Evolutionary conservation across 1,140 invertebrate species (phyloP), one percentile per base, ranked within the genome.

Genomic region (Zaprionus nigranus): DNA sequence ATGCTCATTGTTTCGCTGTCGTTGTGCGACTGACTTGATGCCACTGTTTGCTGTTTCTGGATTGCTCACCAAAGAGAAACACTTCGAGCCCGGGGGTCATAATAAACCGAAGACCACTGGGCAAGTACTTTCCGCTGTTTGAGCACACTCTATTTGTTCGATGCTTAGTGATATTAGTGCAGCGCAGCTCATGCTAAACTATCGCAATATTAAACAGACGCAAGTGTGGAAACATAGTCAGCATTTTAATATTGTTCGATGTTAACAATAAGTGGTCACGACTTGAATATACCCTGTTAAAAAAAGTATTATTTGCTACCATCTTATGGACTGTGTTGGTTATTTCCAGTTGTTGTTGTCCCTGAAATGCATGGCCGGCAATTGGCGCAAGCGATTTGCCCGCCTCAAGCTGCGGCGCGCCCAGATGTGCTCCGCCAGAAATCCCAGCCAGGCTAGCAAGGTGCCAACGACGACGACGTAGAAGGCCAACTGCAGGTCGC

Each of bases 401-500:
- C 28, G 26, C 11, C 11, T 49, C 38, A 20, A 9, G 2, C 17
- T 9, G 15, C 12, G 51, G 13, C 65, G 58, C 17, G 5, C 17
- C 40, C 53, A 72, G 5, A 43, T 51, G 5, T 78, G 84, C 57
- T 87, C 83, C 2, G 30, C 22, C n/a, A 88, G n/a, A n/a, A 87
- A 87, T 6, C 60, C 70, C 1, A 88, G 11, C 4, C 26, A 43
- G 6, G 49, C 84, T 2, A 87, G 5, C 1, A 88, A 24, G n/a
- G 87, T 87, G 9, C 84, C 84, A 11, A 72, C 75, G 5, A 87
- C n/a, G 6, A 87, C 81, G 53, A 87, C 91, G 62, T 92, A 92
- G 70, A 92, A 92, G 43, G 91, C 80, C 57, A 92, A 51, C 53
- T 92, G 91, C 1, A 92, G 79, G 63, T 92, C 91, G 1, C 40